Percentiles rank a stretch among this genome's conserved stretches.
These are phyloP conservation scores for Melanophora roralis DNA, from an alignment of 2,888 invertebrate genomes.

Conservation along the genomic window DNA sequence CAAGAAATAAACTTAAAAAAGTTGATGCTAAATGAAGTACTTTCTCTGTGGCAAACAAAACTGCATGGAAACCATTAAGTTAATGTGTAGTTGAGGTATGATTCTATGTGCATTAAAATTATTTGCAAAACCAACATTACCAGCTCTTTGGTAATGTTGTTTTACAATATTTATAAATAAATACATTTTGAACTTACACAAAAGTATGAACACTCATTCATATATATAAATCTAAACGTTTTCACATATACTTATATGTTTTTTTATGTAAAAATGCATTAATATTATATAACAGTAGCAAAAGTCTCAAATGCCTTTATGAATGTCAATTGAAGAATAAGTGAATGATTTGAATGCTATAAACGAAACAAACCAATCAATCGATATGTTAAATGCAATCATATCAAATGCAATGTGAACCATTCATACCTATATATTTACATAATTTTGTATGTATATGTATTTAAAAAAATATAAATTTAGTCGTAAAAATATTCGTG, in stretches of 20 bases:
- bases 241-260: not conserved
- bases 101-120: too few species aligned
- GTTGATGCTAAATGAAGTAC: too few species aligned
- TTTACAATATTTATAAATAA: conserved; percentile 11
- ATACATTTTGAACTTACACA: not conserved
- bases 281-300: not conserved
- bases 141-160: conserved; percentile 33
- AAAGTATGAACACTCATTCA: not conserved
- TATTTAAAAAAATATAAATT: not conserved
- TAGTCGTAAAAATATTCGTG: too few species aligned
- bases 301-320: conserved; percentile 26
- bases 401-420: conserved; percentile 42
- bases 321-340: conserved; percentile 3
- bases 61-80: too few species aligned
- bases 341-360: conserved; percentile 7
- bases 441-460: not conserved
- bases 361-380: conserved; percentile 53
- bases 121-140: conserved; percentile 49
- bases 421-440: not conserved
- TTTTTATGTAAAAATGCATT: not conserved
- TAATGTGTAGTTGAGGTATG: too few species aligned
- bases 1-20: too few species aligned
- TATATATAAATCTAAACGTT: not conserved
- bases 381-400: conserved; percentile 53
- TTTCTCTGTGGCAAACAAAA: too few species aligned